These are phyloP conservation scores for Myrmecobius fasciatus DNA, from an alignment of 2,113 vertebrate genomes.

Conservation along the genomic window DNA sequence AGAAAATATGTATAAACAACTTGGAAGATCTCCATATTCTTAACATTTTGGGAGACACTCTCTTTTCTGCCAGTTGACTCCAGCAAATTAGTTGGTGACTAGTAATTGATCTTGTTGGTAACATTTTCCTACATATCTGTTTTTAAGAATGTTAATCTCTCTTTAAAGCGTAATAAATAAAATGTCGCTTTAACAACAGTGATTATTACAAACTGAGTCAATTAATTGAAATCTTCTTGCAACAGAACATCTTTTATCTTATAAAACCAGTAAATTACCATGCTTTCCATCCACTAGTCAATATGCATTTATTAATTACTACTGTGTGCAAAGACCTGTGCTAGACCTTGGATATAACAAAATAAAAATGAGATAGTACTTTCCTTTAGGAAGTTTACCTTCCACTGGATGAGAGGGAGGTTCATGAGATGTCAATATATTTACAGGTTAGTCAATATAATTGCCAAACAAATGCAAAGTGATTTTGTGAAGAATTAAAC, in stretches of 20 bases:
- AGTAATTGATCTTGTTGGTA: constrained; percentile 32
- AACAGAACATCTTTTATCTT: neutral
- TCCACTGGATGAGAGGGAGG: neutral
- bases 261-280: constrained; percentile 17
- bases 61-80: constrained; percentile 58
- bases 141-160: neutral
- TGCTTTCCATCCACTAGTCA: neutral
- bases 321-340: neutral
- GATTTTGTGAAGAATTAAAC: neutral
- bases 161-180: constrained; percentile 39
- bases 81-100: constrained; percentile 61
- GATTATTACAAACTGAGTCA: constrained; percentile 36
- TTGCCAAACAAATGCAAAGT: neutral
- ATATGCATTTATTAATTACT: neutral
- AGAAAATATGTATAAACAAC: constrained; percentile 79
- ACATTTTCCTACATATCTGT: neutral
- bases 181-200: constrained; percentile 7
- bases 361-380: neutral
- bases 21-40: constrained; percentile 71
- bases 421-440: neutral
- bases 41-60: constrained; percentile 66
- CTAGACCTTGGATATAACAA: neutral
- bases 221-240: neutral
- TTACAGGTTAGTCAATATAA: neutral
- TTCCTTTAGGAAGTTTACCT: neutral